A percentile compares a stretch with the other conserved stretches of the same genome.
Evolutionary conservation across 2,113 vertebrate species (phyloP).

Genomic region (Melanotaenia duboulayi): DNA sequence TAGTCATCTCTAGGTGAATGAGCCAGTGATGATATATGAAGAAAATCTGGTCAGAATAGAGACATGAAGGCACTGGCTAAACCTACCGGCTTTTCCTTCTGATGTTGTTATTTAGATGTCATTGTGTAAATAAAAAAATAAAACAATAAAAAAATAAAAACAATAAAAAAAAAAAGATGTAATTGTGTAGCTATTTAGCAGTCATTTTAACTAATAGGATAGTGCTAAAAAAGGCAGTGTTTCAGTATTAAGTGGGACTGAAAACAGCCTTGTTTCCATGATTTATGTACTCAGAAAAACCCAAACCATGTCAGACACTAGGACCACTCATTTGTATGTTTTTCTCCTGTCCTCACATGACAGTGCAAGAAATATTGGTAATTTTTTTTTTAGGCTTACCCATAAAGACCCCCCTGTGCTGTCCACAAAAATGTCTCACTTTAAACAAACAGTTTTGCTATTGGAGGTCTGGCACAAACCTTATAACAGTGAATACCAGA

Average conservation of each 20-base stretch:
- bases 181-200: slow-evolving; percentile 69
- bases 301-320: slow-evolving; percentile 51
- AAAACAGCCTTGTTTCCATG: slow-evolving; percentile 53
- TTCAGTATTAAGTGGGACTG: slow-evolving; percentile 63
- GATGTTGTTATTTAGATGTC: slow-evolving; percentile 72
- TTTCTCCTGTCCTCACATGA: slow-evolving; percentile 39
- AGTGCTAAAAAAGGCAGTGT: slow-evolving; percentile 58
- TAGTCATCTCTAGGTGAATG: slow-evolving; percentile 71
- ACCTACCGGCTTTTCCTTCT: slow-evolving; percentile 69
- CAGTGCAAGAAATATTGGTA: slow-evolving; percentile 44
- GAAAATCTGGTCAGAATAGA: slow-evolving; percentile 63
- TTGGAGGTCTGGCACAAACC: slow-evolving; percentile 65
- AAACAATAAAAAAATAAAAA: too few relatives aligned
- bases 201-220: slow-evolving; percentile 67
- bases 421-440: slow-evolving; percentile 69
- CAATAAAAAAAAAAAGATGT: too few relatives aligned
- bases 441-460: slow-evolving; percentile 66
- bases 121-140: too few relatives aligned
- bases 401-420: slow-evolving; percentile 52
- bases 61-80: slow-evolving; percentile 60
- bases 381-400: slow-evolving; percentile 43
- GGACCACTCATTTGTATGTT: slow-evolving; percentile 9
- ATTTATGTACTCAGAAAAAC: slow-evolving; percentile 54
- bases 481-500: slow-evolving; percentile 54
- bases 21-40: slow-evolving; percentile 68